phyloP scores from a whole-genome alignment of 1,140 invertebrate species.

The Caenorhabditis briggsae region DNA sequence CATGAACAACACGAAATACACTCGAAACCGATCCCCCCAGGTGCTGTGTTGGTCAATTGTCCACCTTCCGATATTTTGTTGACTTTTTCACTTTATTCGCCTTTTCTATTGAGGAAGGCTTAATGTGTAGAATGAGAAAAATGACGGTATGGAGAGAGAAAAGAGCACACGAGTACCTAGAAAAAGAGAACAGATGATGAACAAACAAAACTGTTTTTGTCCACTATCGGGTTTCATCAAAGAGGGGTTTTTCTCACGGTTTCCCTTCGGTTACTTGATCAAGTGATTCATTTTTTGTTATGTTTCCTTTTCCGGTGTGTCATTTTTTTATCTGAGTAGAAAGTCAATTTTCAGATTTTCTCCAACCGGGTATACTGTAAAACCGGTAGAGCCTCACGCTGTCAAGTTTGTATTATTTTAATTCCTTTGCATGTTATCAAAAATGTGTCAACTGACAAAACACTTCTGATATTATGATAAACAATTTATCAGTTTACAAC shows the following conservation, averaged over 20 bases:
- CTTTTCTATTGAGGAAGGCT: conserved; percentile 53
- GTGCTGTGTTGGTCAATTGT: conserved; percentile 15
- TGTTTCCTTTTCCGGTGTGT: background rate
- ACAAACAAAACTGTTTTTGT: conserved; percentile 23
- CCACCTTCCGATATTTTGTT: conserved; percentile 11
- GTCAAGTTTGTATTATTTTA: too few relatives aligned
- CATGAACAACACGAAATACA: conserved; percentile 38
- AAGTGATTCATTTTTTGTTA: background rate
- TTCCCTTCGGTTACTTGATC: background rate
- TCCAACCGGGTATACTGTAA: too few relatives aligned
- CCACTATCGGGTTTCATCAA: conserved; percentile 33
- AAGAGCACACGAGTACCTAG: conserved; percentile 18
- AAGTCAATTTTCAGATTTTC: too few relatives aligned
- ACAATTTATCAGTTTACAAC: too few relatives aligned
- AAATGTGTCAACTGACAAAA: too few relatives aligned
- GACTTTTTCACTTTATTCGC: conserved; percentile 54
- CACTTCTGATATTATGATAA: too few relatives aligned
- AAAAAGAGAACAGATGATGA: conserved; percentile 25
- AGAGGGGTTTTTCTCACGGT: conserved; percentile 17
- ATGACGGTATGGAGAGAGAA: conserved; percentile 10
- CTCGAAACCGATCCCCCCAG: conserved; percentile 43
- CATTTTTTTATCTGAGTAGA: too few relatives aligned
- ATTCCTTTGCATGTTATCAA: too few relatives aligned
- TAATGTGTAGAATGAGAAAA: conserved; percentile 43
- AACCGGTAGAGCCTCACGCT: too few relatives aligned